Evolutionary conservation across 2,113 vertebrate genomes (phyloP).

Genomic region (Theristicus caerulescens): DNA sequence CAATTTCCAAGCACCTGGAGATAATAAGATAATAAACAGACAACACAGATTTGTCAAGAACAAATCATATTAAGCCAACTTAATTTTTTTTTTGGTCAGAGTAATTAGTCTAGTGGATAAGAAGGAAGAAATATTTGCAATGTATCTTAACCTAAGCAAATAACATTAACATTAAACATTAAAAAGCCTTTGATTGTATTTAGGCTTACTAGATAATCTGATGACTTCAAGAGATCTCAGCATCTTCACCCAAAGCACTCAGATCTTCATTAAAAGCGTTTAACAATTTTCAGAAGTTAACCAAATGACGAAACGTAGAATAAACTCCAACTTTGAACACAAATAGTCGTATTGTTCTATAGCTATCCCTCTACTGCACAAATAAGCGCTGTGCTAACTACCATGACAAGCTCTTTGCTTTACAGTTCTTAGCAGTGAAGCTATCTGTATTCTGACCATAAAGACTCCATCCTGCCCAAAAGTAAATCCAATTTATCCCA

Average conservation of each 20-base stretch:
- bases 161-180: background rate
- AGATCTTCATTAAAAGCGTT: background rate
- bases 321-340: background rate
- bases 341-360: background rate
- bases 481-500: background rate
- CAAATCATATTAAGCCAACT: background rate
- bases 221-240: background rate
- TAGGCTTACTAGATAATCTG: background rate
- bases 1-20: constrained; percentile 1
- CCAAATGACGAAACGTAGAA: background rate
- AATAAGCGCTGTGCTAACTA: background rate
- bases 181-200: background rate
- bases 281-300: background rate
- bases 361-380: background rate
- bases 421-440: background rate
- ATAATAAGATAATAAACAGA: constrained; percentile 28
- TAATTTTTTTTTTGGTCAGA: background rate
- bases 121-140: background rate
- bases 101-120: background rate
- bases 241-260: background rate
- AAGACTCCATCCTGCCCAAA: background rate
- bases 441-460: background rate
- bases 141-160: background rate
- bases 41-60: constrained; percentile 11
- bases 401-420: background rate